Base-by-base conservation (phyloP, 2,113 vertebrate species). In the Oryzias javanicus region DNA sequence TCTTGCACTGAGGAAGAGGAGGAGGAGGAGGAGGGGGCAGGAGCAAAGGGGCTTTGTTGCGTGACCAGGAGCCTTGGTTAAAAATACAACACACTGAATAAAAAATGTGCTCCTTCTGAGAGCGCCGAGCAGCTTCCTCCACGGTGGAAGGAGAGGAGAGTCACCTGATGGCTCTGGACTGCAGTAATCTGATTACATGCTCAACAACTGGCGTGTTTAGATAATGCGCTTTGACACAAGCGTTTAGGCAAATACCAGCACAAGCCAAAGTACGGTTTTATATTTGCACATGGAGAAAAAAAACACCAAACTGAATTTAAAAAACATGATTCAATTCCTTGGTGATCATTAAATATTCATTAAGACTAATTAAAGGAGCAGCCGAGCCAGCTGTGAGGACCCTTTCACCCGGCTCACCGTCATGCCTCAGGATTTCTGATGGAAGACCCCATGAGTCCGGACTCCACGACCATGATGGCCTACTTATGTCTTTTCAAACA, bases 341-440 rank as follows among this genome's bases (percentile, higher is more conserved):
- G 93, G 91, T 92, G 91, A 93, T 95, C 91, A 95, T 96, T 93
- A 95, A 95, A 94, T 95, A 97, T 98, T 97, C 92, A 98, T 94
- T 92, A 93, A 93, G 91, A 91, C 92, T 94, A 97, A 97, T 98
- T 97, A 97, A 93, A 94, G 92, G 91, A 92, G 91, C 91, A 94
- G 92, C 92, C 91, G 91, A 90, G 89, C 89, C 92, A 89, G 88
- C 91, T 86, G 83, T 61, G 77, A 93, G 90, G 91, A 88, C 77
- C 90, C 71, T 86, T 81, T 42, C 35, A 92, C 92, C 92, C 91
- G 92, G 93, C 92, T 93, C 92, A 70, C 87, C 93, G 90, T 94
- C 92, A 93, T 87, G 77, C 78, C 42, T n/a, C 72, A 89, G 82
- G 85, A 83, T 90, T 91, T 91, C 89, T 88, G 79, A 90, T 91